Evolutionary conservation across 2,797 vertebrate genomes (phyloP), one percentile per base, ranked within the genome.

Genomic region (Staurois parvus): DNA sequence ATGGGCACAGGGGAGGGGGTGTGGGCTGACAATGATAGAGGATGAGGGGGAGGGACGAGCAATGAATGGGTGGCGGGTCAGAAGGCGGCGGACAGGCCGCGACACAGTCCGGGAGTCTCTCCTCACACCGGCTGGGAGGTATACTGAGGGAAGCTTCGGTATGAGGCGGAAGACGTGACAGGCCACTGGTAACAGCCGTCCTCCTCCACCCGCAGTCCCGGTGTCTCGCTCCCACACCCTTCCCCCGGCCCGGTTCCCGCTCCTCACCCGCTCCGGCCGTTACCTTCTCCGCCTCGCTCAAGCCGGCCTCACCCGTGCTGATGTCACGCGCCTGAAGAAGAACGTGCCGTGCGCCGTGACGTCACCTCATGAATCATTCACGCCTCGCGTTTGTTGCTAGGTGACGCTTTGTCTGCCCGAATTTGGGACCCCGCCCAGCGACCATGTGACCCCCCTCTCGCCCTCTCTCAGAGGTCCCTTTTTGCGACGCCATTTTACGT

Each of bases 281-380:
- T 91, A 89, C 88, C 91, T 91, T 90, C 90, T 52, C 73, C n/a
- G 89, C 89, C 85, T 92, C 93, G 68, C 74, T 94, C 92, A 92
- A 93, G 92, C 93, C 90, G 90, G 85, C 89, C 89, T 90, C 90
- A 91, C 93, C 92, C 92, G 91, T 90, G 88, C 88, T 88, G 85
- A 86, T 72, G 85, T 86, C 85, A 86, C 85, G 69, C 85, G 85
- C 74, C 29, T 40, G 59, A 70, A 72, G 48, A 77, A 28, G 52
- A 77, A 28, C 85, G 90, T 67, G 83, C 84, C 80, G 83, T 90
- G 88, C 92, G 91, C 85, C 64, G 78, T 91, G 85, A 91, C 91
- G 85, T 91, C 91, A 91, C 89, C 73, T 91, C 89, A 72, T 73
- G 52, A 79, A 79, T 66, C 73, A 79, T 37, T 29, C 45, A 76